Evolutionary conservation across 2,797 vertebrate species (phyloP).

Genomic region (Enoplosus armatus): DNA sequence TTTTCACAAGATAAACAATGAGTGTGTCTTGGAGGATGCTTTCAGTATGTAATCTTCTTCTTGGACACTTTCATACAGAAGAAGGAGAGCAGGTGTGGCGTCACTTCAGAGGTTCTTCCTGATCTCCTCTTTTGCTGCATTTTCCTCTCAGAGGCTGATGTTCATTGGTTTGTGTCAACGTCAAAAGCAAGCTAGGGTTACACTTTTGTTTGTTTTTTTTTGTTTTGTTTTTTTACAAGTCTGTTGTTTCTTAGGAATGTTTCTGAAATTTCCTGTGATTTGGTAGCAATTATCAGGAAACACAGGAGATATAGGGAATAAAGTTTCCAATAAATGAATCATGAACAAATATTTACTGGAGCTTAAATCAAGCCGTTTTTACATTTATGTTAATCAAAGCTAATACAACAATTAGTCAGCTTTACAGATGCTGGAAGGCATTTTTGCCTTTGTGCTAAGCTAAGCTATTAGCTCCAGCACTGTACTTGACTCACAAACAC

Average conservation of each 20-base stretch:
- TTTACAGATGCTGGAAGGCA: no score
- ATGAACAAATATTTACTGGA: no score
- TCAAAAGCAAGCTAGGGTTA: not conserved
- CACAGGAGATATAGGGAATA: no score
- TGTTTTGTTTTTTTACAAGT: no score
- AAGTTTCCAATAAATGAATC: no score
- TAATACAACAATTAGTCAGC: no score
- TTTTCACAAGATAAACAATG: not conserved
- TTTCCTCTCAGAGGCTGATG: not conserved
- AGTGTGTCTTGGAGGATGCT: not conserved
- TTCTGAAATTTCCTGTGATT: not conserved
- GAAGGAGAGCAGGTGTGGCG: not conserved
- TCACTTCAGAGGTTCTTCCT: not conserved
- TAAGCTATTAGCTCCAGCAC: no score
- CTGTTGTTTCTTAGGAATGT: not conserved
- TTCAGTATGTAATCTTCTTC: not conserved
- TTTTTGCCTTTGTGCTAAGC: no score
- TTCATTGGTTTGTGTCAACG: not conserved
- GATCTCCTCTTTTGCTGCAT: not conserved
- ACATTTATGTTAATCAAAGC: no score
- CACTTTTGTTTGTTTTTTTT: no score
- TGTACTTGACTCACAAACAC: no score
- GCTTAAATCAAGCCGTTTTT: no score
- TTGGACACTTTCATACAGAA: not conserved
- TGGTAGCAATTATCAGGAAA: not conserved